A percentile compares a stretch with the other conserved stretches of the same genome.
These are phyloP conservation scores for Cosmia pyralina DNA, from an alignment of 2,888 invertebrate genomes.

Conservation along the genomic window DNA sequence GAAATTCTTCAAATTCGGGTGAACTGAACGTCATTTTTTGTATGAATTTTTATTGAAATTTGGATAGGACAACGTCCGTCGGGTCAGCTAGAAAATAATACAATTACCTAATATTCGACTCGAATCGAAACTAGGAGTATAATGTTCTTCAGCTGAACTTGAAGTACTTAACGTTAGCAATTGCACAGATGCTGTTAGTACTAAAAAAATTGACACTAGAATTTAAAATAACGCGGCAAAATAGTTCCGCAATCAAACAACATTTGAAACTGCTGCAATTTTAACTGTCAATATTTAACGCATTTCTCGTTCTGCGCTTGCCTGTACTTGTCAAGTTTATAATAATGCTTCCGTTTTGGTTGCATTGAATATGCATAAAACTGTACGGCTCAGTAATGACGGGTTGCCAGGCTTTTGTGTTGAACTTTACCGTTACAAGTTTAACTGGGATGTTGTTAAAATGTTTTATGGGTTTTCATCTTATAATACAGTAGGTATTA, in stretches of 20 bases:
- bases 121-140: too few species aligned
- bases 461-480: slow-evolving; percentile 1
- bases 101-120: too few species aligned
- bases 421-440: slow-evolving; percentile 45
- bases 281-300: slow-evolving; percentile 2
- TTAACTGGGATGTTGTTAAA: slow-evolving; percentile 27
- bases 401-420: slow-evolving; percentile 53
- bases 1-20: neutral
- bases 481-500: neutral
- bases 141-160: too few species aligned
- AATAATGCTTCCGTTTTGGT: slow-evolving; percentile 66
- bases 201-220: neutral
- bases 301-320: slow-evolving; percentile 37
- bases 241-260: slow-evolving; percentile 16
- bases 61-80: neutral
- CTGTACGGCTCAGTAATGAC: slow-evolving; percentile 59
- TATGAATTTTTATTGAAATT: neutral
- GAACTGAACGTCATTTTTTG: neutral
- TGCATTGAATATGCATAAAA: slow-evolving; percentile 68
- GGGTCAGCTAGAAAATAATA: neutral
- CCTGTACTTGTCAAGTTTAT: slow-evolving; percentile 64
- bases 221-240: neutral
- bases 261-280: slow-evolving; percentile 1
- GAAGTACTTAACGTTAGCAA: neutral
- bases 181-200: neutral